These are phyloP conservation scores for Hepsetus odoe DNA, from an alignment of 2,113 vertebrate species.

Conservation along the genomic window DNA sequence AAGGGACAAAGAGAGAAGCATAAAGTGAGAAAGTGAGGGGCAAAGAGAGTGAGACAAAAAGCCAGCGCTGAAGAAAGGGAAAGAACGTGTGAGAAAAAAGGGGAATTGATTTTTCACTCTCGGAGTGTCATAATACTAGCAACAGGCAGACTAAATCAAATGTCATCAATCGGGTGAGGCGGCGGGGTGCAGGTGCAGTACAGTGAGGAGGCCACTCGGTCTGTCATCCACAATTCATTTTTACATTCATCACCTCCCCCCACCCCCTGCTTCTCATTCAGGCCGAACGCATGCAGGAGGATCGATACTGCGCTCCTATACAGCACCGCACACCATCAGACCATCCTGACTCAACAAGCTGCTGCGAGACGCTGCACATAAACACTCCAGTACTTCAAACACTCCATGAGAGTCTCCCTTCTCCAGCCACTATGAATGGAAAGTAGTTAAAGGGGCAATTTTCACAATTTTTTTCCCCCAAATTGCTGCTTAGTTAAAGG, in stretches of 20 bases:
- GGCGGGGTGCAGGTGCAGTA: slow-evolving; percentile 1
- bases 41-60: neutral
- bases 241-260: slow-evolving; percentile 50
- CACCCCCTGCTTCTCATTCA: slow-evolving; percentile 35
- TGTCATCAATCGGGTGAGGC: slow-evolving; percentile 28
- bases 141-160: slow-evolving; percentile 36
- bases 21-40: neutral
- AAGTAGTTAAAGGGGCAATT: neutral
- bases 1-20: neutral
- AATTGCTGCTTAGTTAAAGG: neutral
- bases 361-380: neutral
- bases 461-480: neutral
- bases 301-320: slow-evolving; percentile 36
- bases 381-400: neutral
- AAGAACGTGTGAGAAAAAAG: slow-evolving; percentile 7
- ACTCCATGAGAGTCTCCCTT: neutral
- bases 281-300: slow-evolving; percentile 11
- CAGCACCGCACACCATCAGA: neutral
- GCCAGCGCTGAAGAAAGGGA: neutral
- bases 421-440: neutral
- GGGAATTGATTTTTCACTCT: slow-evolving; percentile 17
- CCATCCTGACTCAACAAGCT: neutral
- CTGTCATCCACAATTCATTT: slow-evolving; percentile 44
- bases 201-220: slow-evolving; percentile 27
- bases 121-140: slow-evolving; percentile 32